Base-by-base conservation (phyloP, 2,113 vertebrate species). In the Rhinolophus ferrumequinum region DNA sequence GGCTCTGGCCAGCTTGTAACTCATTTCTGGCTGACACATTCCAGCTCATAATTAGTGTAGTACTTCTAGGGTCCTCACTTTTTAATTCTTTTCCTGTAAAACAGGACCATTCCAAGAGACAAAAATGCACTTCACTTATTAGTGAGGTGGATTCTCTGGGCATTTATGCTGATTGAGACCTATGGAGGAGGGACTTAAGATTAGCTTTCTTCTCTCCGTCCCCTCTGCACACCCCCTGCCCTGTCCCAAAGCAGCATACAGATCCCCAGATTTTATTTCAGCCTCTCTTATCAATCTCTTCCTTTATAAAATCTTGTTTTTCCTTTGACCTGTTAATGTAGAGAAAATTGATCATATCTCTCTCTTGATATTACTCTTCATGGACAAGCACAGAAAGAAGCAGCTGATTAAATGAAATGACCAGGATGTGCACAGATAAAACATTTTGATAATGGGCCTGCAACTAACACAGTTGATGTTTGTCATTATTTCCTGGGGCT, bases 1-100 rank as follows among this genome's bases (percentile, higher is more conserved):
- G 98, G 97, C 97, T 97, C 96, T 96, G 0, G 95, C 98, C 98
- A 98, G 98, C 98, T 98, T 97, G 95, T 98, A 98, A 98, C 94
- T 98, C 98, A 98, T 97, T 98, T 98, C 96, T 97, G 97, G 97
- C 97, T 98, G 98, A 98, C 98, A 98, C 98, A 98, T 99, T 98
- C 98, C 98, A 98, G 96, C 96, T 98, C 95, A 87, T 98, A 98
- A 98, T 99, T 98, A 98, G 97, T 97, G 94, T 96, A 97, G 94
- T 98, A 97, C 98, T 99, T 98, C 98, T 97, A 98, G 97, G 97
- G 98, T 97, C 97, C 96, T 98, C 87, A 80, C 8, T 97, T 97
- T 98, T 95, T 91, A 19, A 88, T 93, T 93, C 80, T 97, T 97
- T 96, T 97, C 70, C 94, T 95, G 75, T 97, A 94, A 97, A 98